Evolutionary conservation across 2,113 vertebrate species (phyloP), one percentile per base, ranked within the genome.

Genomic region (Oxygymnocypris stewartii): DNA sequence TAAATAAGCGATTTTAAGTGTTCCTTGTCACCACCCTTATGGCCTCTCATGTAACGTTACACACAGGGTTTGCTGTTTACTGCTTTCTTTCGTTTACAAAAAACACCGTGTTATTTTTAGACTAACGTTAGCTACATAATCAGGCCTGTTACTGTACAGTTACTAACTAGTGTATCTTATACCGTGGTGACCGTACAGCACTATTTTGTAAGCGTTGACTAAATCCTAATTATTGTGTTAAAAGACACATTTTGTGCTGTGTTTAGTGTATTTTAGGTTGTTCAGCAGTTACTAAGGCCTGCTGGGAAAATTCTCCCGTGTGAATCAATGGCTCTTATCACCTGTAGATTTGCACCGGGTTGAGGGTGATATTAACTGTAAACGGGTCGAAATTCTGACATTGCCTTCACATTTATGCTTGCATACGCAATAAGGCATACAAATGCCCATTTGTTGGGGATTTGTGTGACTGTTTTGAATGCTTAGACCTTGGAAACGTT

Each of bases 301-400:
- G 49, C 69, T 75, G 82, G 69, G 35, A 84, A 84, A 57, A 42
- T 40, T 84, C n/a, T 4, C 67, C 69, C 49, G 0, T 51, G 61
- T 47, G 42, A 82, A 69, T 82, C 81, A 74, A 74, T 84, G 49
- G 49, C 31, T 84, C 49, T 42, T 37, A 74, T 84, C 82, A 84
- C 82, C 82, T 84, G 82, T 74, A 84, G 82, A 57, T 84, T 57
- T 84, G 82, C 13, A 28, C 61, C 25, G 44, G 42, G n/a, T 49
- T 82, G n/a, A 82, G 80, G 80, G 18, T 59, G 69, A n/a, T n/a
- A 84, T 59, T 84, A 69, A 28, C n/a, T 74, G 69, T 40, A 42
- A 59, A 84, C 31, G 11, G 82, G 49, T 73, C 65, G 44, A 51
- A 51, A 51, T 82, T 49, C n/a, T 49, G n/a, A 12, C n/a, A 47